Base-by-base conservation (phyloP, 2,797 vertebrate genomes). In the Phoxinus dragarum region DNA sequence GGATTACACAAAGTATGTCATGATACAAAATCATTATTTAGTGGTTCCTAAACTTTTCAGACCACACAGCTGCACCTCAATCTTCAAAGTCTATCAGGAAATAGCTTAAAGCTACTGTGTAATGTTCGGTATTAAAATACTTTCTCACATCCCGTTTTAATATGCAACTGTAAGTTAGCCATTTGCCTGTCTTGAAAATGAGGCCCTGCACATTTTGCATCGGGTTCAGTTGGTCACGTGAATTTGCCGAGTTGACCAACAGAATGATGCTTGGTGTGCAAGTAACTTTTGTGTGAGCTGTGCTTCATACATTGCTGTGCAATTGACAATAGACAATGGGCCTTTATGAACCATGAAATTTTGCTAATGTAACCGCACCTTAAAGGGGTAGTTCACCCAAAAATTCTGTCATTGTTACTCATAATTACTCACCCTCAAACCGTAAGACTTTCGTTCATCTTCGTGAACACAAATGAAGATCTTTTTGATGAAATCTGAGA, bases 1-100 rank as follows among this genome's bases (percentile, higher is more conserved):
- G 97, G 97, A 97, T 92, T 99, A 97, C 17, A 94, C 96, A 88
- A 97, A 97, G 98, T 98, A 91, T 68, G 42, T 8, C 81, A 8
- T 56, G 23, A 67, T 76, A 76, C 40, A n/a, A 42, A 42, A 31
- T 23, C 34, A 36, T 1, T 67, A 27, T 10, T 44, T 12, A 66
- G 19, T 61, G 54, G 6, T 74, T 64, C 27, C 5, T 10, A 42
- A 74, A 84, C 23, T 19, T 5, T 64, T 69, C 11, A 72, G 40
- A 72, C 12, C 21, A 8, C 23, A 27, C 12, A 42, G 2, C 80
- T 9, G 5, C 14, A 64, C 42, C 61, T 84, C 72, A 68, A 64
- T 64, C 61, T 16, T 64, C 12, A 61, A n/a, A 31, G 61, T 31
- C 14, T 16, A 31, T 19, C 66, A 3, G 17, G 7, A 68, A 68